phyloP scores from a whole-genome alignment of 2,888 invertebrate species.

The Nemotelus nigrinus region DNA sequence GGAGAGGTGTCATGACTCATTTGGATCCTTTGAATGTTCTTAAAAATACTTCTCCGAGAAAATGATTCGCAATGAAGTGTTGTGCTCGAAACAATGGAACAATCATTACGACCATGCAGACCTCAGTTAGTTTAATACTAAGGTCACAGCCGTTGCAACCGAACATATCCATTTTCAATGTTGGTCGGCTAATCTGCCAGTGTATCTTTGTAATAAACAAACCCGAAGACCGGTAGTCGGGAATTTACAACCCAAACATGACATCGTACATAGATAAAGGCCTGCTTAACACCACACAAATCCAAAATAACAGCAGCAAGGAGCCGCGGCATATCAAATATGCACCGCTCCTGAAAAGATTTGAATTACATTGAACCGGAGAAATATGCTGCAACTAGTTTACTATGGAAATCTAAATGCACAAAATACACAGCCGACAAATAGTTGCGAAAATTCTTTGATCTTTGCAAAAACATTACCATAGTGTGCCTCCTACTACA shows the following conservation, averaged over 20 bases:
- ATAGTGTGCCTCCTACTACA: slow-evolving; percentile 31
- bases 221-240: slow-evolving; percentile 33
- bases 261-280: slow-evolving; percentile 43
- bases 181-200: slow-evolving; percentile 4
- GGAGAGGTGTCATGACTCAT: too few species aligned
- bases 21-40: too few species aligned
- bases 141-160: too few species aligned
- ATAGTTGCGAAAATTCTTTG: slow-evolving; percentile 41
- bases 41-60: too few species aligned
- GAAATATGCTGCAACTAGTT: slow-evolving; percentile 14
- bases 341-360: not conserved
- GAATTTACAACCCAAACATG: slow-evolving; percentile 36
- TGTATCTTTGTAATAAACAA: slow-evolving; percentile 18
- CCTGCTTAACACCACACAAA: slow-evolving; percentile 37
- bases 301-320: slow-evolving; percentile 28
- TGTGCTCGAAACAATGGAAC: too few species aligned
- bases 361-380: slow-evolving; percentile 7
- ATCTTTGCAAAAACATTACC: slow-evolving; percentile 43
- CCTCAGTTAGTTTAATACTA: too few species aligned
- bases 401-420: slow-evolving; percentile 36
- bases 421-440: slow-evolving; percentile 40
- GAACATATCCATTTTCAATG: not conserved
- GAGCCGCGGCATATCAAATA: slow-evolving; percentile 18
- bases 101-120: too few species aligned
- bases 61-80: too few species aligned